Evolutionary conservation across 1,140 invertebrate genomes (phyloP), one percentile per base, ranked within the genome.

Genomic region (Drosophila tsacasi): DNA sequence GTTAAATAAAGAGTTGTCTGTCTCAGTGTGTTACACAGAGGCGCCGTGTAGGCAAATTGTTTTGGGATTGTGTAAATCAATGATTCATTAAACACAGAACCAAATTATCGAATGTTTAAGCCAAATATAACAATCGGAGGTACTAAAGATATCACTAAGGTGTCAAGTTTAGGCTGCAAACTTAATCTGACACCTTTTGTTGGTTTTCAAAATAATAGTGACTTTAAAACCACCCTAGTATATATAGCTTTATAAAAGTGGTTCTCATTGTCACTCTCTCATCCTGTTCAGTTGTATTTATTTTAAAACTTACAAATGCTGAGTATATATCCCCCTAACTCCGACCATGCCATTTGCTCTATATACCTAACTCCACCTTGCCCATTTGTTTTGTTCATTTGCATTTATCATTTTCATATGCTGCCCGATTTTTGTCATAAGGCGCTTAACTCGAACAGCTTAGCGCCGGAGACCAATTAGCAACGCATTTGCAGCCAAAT

Each of bases 331-430:
- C 32, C 52, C 40, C 44, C 12, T 3, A 15, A 25, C n/a, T 39
- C 17, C 66, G 32, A 13, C 42, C 42, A 37, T 58, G 59, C 1
- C 13, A n/a, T 37, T 13, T 35, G n/a, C 13, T 30, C 17, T 2
- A 25, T 27, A 35, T 25, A 13, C 27, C 21, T 23, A 27, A 72
- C 68, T 47, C 27, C 21, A 58, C 42, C 59, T 55, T 32, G 3
- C 63, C 27, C 21, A 23, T 42, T 63, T 19, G 40, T 15, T 57
- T 15, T 37, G 39, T 65, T 74, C 25, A 50, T 81, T 74, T 78
- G 46, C 79, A 85, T 79, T 83, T 81, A 78, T 87, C 84, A 89
- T 68, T 79, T 80, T 89, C 84, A 89, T 84, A 84, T 87, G 84
- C 68, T 89, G 81, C 59, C 49, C 25, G 66, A 50, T 63, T 64